Evolutionary conservation across 2,113 vertebrate genomes (phyloP), one percentile per base, ranked within the genome.

Genomic region (Nothobranchius kuhntae): DNA sequence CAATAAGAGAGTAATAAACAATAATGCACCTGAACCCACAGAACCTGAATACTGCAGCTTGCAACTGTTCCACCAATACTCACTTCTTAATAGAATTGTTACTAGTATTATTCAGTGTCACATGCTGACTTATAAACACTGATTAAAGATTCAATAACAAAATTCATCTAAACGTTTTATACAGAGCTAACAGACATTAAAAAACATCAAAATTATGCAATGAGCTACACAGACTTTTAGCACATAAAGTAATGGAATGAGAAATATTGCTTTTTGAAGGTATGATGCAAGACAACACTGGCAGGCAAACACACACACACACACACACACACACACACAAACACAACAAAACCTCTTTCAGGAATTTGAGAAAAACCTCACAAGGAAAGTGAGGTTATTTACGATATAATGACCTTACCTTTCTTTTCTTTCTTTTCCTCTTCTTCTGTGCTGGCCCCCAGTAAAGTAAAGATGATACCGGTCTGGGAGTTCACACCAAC

Each of bases 361-460:
- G 7, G 7, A 56, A 47, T 40, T 5, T 46, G 8, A 50, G 15
- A 62, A 13, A 50, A 38, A 38, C 21, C 30, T 13, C 3, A 9
- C n/a, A 7, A 7, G 9, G 48, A 11, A 50, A 13, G n/a, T 17
- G 56, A 47, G 13, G 44, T 45, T 8, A 57, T 17, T 38, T 52
- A 13, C 46, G 21, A 50, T 30, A 10, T 58, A 17, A 48, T 58
- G 35, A 60, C 67, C 76, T 89, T 91, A 97, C 97, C 96, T 98
- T 99, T 99, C 91, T 99, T 99, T 81, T 98, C 96, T 85, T 99
- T 98, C 90, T 98, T 98, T 82, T 99, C 96, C 87, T 99, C 97
- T 69, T 99, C 97, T 80, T 95, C 95, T 35, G 64, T 90, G 6
- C 96, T 94, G 9, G 97, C 96, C 6, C 97, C 96, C 58, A 99